Percentiles rank a stretch among this genome's conserved stretches.
Conservation (phyloP, 2,888 invertebrate species). For the Eupithecia exiguata region DNA sequence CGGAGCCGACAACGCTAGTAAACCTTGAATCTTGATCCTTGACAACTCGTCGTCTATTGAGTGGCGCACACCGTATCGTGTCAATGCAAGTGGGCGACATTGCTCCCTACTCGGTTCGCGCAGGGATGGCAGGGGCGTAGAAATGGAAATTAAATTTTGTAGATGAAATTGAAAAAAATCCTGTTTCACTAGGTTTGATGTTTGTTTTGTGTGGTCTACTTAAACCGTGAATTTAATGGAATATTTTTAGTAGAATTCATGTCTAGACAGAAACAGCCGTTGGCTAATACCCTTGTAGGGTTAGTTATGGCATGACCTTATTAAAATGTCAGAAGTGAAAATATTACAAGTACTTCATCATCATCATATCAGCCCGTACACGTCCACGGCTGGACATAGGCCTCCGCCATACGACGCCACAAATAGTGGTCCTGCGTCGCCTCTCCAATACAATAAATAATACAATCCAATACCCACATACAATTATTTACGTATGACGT, state of each 20-base stretch:
- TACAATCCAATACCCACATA: too few relatives aligned
- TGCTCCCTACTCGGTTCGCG: constrained; percentile 31
- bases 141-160: background rate
- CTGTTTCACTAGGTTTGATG: background rate
- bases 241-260: constrained; percentile 11
- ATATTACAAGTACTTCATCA: background rate
- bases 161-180: background rate
- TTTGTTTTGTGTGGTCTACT: background rate
- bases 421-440: too few relatives aligned
- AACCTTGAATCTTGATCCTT: constrained; percentile 34
- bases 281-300: background rate
- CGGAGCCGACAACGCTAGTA: constrained; percentile 53
- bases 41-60: constrained; percentile 50
- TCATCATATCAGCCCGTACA: too few relatives aligned
- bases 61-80: constrained; percentile 52
- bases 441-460: too few relatives aligned
- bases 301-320: background rate
- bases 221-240: background rate
- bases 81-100: constrained; percentile 53
- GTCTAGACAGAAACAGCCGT: constrained; percentile 7
- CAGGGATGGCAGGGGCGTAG: background rate
- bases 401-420: too few relatives aligned
- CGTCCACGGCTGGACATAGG: too few relatives aligned
- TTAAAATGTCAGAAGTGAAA: background rate
- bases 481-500: background rate